Conservation (phyloP, 2,888 invertebrate genomes). For the Agriotes lineatus region DNA sequence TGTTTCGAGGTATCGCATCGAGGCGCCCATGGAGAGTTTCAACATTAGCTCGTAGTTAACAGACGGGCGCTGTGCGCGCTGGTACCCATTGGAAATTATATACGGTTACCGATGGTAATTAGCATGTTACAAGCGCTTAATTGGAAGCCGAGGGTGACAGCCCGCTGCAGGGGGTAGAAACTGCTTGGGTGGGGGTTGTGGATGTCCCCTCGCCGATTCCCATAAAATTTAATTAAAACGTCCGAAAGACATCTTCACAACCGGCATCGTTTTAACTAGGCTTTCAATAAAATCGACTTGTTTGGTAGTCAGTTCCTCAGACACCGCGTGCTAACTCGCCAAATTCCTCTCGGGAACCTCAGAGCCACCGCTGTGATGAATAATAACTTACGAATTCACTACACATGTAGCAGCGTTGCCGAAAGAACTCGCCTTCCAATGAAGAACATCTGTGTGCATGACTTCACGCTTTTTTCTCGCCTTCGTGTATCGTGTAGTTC, state of each 20-base stretch:
- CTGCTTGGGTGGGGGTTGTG: too few relatives aligned
- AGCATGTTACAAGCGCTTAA: too few relatives aligned
- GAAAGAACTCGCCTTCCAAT: conserved; percentile 19
- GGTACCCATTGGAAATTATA: too few relatives aligned
- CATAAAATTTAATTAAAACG: not conserved
- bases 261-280: not conserved
- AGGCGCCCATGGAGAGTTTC: too few relatives aligned
- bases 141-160: too few relatives aligned
- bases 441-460: conserved; percentile 22
- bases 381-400: conserved; percentile 24
- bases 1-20: too few relatives aligned
- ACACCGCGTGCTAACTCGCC: conserved; percentile 23
- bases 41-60: too few relatives aligned
- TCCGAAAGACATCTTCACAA: not conserved
- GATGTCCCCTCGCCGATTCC: too few relatives aligned
- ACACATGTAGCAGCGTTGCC: conserved; percentile 21
- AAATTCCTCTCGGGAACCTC: conserved; percentile 14
- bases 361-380: conserved; percentile 19
- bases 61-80: too few relatives aligned
- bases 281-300: not conserved
- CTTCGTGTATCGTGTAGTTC: conserved; percentile 2
- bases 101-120: too few relatives aligned
- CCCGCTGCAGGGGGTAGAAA: too few relatives aligned
- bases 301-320: conserved; percentile 1
- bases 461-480: conserved; percentile 17